Base-by-base conservation (phyloP, 2,797 vertebrate genomes). In the Mormyrops boulengeri region DNA sequence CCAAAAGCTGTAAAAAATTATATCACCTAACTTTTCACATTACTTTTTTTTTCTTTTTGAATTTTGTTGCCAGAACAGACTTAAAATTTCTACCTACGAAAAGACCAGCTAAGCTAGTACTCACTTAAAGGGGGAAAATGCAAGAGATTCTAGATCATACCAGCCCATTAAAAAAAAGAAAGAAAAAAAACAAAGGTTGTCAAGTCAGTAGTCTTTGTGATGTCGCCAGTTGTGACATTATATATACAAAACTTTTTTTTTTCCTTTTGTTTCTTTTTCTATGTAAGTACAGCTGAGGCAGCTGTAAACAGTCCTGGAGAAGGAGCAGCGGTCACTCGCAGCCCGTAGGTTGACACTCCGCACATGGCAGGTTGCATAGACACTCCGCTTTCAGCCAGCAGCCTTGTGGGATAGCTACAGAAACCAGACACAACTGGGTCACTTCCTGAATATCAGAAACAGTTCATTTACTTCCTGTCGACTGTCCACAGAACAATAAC, bases 381-480 rank as follows among this genome's bases (percentile, higher is more conserved):
- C 97, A 94, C 93, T 97, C 97, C 98, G 97, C 97, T 99, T 97
- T 97, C 96, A 98, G 96, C 95, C 98, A 99, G 98, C 98, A 99
- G 98, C 98, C 97, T 98, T 97, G 95, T 93, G 96, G 97, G 96
- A 96, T 96, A 97, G 98, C 97, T 99, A 99, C 97, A 97, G 96
- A 98, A 97, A 95, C 96, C 96, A 97, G 97, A 96, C 97, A 97
- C 96, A 97, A 97, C 96, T 96, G 95, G 97, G 96, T 97, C 96
- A 97, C 96, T 97, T 99, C 98, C 98, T 98, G 98, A 99, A 99
- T 97, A 98, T 97, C 97, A 98, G 97, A 97, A 97, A 97, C 95
- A 94, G 95, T 96, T 93, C 11, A 55, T 92, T 89, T 89, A 92
- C 93, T 95, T 94, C 91, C 30, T 91, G 92, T 95, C n/a, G 22